Evolutionary conservation across 1,140 invertebrate genomes (phyloP), one percentile per base, ranked within the genome.

Genomic region (Ectropis grisescens): DNA sequence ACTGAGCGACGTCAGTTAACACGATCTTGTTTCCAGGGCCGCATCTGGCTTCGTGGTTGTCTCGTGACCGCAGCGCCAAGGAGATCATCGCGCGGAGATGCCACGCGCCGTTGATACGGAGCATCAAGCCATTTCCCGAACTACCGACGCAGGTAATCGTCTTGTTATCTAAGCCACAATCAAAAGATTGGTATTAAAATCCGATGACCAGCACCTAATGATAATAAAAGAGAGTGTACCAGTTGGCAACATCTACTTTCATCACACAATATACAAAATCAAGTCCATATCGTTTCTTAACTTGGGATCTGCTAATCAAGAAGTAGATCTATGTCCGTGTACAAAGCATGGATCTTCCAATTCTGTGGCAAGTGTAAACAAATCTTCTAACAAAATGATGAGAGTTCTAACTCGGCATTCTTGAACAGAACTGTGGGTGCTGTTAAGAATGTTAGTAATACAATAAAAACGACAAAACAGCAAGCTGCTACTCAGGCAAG

Each of bases 381-480:
- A 75, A 74, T 47, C 67, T 53, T 38, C 57, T 66, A 58, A 79
- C 71, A 56, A 81, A 84, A 66, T 92, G 88, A 76, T 87, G 86
- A 27, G 85, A 83, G 25, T 83, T 88, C 42, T 37, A 85, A 85
- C 51, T 85, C 78, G 2, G 72, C 81, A n/a, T 82, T 85, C 44
- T 48, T 87, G 38, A 86, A 86, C 47, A 86, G 86, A 83, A 96
- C 94, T 8, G 95, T 93, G 88, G 94, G 94, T 13, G 90, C 91
- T 2, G 90, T 97, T 1, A 96, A 96, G 72, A 93, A 88, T 68
- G 94, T 93, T 4, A 94, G 93, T 8, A 95, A 91, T 60, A 93
- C 92, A 11, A 93, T 97, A 9, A 96, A 96, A 82, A 91, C 89
- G 42, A 95, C 93, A 16, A 95, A 93, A 28, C 93, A 93, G 58